These are phyloP conservation scores for Spialia ferax DNA, from an alignment of 2,888 invertebrate species.

Conservation along the genomic window DNA sequence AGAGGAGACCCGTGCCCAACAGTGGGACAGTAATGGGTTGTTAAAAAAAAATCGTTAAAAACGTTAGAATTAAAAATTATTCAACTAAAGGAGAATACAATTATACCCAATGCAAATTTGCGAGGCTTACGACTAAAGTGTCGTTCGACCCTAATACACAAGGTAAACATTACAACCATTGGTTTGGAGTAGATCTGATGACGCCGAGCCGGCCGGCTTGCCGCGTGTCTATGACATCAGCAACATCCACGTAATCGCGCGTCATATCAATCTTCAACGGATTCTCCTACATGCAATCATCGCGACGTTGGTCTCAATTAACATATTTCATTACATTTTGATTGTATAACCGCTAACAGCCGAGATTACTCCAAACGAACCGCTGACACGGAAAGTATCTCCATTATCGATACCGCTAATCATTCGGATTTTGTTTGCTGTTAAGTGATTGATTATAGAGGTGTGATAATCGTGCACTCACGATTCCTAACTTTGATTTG, in stretches of 20 bases:
- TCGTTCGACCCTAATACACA: conserved; percentile 9
- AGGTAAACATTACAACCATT: conserved; percentile 23
- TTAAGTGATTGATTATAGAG: conserved; percentile 32
- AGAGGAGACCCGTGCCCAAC: not conserved
- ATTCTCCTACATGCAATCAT: conserved; percentile 67
- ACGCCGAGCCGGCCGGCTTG: conserved; percentile 50
- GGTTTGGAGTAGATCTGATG: conserved; percentile 44
- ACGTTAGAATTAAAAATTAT: too few relatives aligned
- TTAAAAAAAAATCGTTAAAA: not conserved
- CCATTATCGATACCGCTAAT: conserved; percentile 22
- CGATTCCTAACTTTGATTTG: conserved; percentile 31
- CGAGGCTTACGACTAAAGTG: not conserved
- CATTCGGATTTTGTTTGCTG: conserved; percentile 30
- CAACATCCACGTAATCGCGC: conserved; percentile 68
- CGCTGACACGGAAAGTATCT: conserved; percentile 12
- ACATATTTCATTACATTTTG: conserved; percentile 62
- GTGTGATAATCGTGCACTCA: conserved; percentile 25
- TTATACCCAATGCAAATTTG: not conserved
- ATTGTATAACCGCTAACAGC: conserved; percentile 53
- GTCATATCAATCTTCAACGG: conserved; percentile 71
- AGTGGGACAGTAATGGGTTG: too few relatives aligned
- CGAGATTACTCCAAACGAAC: conserved; percentile 13
- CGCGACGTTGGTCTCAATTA: conserved; percentile 67
- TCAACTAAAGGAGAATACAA: too few relatives aligned
- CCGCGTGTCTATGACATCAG: conserved; percentile 78